A percentile compares a stretch with the other conserved stretches of the same genome.
Conservation (phyloP, 2,113 vertebrate species). For the Grantiella picta region DNA sequence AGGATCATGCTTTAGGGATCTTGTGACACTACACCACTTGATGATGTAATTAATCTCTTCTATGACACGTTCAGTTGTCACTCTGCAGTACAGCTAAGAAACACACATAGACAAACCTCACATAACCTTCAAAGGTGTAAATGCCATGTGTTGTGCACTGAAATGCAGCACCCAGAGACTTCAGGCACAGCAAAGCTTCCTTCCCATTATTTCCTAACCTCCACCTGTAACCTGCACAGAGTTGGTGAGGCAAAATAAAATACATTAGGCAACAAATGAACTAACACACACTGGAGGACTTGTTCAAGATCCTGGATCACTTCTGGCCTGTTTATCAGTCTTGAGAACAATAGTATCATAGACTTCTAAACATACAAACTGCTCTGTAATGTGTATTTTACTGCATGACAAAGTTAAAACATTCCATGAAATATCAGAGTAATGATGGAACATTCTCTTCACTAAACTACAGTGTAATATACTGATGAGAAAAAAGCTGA, state of each 20-base stretch:
- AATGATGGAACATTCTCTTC: neutral
- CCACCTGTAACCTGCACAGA: neutral
- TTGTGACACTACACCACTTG: neutral
- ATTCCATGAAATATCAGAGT: neutral
- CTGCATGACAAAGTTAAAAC: neutral
- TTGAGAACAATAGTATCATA: rapidly evolving
- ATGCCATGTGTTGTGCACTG: neutral
- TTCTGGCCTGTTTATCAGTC: neutral
- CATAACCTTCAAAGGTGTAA: neutral
- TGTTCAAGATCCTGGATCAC: neutral
- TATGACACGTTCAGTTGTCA: neutral
- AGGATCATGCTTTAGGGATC: neutral
- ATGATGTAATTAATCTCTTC: neutral
- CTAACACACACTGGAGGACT: neutral
- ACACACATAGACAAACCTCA: neutral
- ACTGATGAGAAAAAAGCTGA: neutral
- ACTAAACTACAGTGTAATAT: neutral
- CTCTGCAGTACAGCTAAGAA: neutral
- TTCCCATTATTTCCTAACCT: neutral
- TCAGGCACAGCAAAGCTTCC: neutral
- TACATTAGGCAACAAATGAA: neutral
- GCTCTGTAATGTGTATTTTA: neutral
- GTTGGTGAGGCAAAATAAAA: neutral
- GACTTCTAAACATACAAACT: neutral
- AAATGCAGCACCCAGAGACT: neutral